These are phyloP conservation scores for Eupristina koningsbergeri DNA, from an alignment of 1,140 invertebrate species.

Conservation along the genomic window DNA sequence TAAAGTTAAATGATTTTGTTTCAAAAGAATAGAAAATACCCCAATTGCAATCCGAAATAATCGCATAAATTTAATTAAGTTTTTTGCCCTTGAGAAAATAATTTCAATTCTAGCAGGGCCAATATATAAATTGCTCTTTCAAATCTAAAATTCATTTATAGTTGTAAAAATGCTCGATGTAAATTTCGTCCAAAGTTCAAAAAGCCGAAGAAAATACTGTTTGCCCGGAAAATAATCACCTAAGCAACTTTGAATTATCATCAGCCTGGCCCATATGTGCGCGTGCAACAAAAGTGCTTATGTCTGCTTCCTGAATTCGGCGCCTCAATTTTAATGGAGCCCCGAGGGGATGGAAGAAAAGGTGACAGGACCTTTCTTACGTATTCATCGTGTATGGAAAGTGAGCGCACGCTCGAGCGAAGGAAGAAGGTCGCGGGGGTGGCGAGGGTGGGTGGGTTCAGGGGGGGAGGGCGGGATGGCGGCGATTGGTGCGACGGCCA, in stretches of 20 bases:
- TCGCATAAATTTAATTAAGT: too few relatives aligned
- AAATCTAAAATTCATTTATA: background rate
- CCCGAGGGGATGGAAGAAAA: background rate
- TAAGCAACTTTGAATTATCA: background rate
- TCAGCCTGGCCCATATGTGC: background rate
- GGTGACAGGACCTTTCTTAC: slow-evolving; percentile 30
- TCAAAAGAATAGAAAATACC: too few relatives aligned
- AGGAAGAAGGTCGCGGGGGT: background rate
- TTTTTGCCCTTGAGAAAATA: too few relatives aligned
- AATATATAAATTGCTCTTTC: too few relatives aligned
- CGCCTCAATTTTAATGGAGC: slow-evolving; percentile 27
- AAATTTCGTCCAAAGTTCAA: background rate
- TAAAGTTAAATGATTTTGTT: too few relatives aligned
- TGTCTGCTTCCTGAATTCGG: background rate
- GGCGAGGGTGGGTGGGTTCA: background rate
- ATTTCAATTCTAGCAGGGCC: too few relatives aligned
- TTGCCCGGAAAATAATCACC: background rate
- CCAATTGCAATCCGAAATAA: too few relatives aligned
- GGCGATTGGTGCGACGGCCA: background rate
- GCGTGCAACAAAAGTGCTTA: background rate
- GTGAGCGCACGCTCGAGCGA: slow-evolving; percentile 14
- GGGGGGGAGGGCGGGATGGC: too few relatives aligned
- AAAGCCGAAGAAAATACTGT: too few relatives aligned
- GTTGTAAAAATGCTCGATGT: background rate
- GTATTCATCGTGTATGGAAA: slow-evolving; percentile 39